Evolutionary conservation across 1,140 invertebrate genomes (phyloP), one percentile per base, ranked within the genome.

Genomic region (Drosophila virilis): DNA sequence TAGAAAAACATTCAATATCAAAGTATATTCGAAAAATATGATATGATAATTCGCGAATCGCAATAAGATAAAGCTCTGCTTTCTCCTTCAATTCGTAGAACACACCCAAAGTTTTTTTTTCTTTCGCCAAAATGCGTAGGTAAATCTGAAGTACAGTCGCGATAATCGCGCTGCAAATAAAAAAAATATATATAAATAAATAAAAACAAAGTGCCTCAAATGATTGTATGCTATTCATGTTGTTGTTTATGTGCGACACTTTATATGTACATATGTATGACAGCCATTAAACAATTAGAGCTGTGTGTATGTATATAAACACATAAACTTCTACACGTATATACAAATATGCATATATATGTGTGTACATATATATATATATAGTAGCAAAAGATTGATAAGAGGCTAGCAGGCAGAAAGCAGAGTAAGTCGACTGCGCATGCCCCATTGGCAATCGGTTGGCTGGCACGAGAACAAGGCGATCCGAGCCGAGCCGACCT

Each of bases 221-320:
- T 42, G 15, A 55, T 55, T 48, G 15, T 57, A 42, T 42, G 43
- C 9, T 73, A 17, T 37, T 68, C 68, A 60, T 73, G 64, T 68
- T 72, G 46, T 60, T 72, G 46, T 45, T 67, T 40, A 66, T 72
- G 52, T 37, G 62, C 8, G 38, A 57, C 60, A 50, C 52, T 66
- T 15, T 66, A 61, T 68, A 35, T 59, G 40, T 77, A 48, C 66
- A 62, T 62, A 17, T 70, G 59, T 52, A 7, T 51, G 35, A 58
- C 33, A 72, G 37, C 64, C 58, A 86, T 85, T 86, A 83, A 83
- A 83, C 80, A 73, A 83, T 85, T 86, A 73, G 68, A 79, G 52
- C 66, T 48, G 51, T 57, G 61, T 58, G 33, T 61, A 42, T 38
- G 15, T 13, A 43, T 43, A 48, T 17, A 58, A 8, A 35, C 22